Evolutionary conservation across 2,888 invertebrate species (phyloP).

Genomic region (Morpho achilles): DNA sequence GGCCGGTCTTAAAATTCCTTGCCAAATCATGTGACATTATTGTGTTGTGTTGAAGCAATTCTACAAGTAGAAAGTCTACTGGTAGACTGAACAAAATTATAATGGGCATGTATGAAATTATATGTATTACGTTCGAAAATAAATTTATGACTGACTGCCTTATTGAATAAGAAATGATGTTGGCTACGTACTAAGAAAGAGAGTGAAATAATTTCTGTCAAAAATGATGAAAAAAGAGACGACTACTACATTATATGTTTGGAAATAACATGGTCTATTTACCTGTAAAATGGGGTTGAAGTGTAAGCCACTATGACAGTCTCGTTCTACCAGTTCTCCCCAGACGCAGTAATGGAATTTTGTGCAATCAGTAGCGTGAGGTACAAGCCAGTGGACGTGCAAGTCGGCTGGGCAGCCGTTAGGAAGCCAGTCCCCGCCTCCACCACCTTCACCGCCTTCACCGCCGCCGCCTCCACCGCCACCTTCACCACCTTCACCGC

Average conservation of each 20-base stretch:
- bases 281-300: conserved; percentile 10
- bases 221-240: background rate
- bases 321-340: conserved; percentile 36
- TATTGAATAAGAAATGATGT: too few relatives aligned
- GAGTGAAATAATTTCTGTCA: too few relatives aligned
- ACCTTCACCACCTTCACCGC: background rate
- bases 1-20: too few relatives aligned
- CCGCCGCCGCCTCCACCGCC: conserved; percentile 1
- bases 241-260: background rate
- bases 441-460: background rate
- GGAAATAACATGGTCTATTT: background rate
- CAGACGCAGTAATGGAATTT: conserved; percentile 53
- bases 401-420: conserved; percentile 29
- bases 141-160: too few relatives aligned
- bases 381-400: conserved; percentile 20
- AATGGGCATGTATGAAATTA: too few relatives aligned
- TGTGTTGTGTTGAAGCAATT: too few relatives aligned
- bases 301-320: conserved; percentile 35
- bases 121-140: too few relatives aligned
- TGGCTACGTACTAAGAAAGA: too few relatives aligned
- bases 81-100: too few relatives aligned
- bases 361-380: conserved; percentile 50
- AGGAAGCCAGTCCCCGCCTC: conserved; percentile 11
- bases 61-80: too few relatives aligned
- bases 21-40: too few relatives aligned